Evolutionary conservation across 2,113 vertebrate species (phyloP), one percentile per base, ranked within the genome.

Genomic region (Pollimyrus isidori): DNA sequence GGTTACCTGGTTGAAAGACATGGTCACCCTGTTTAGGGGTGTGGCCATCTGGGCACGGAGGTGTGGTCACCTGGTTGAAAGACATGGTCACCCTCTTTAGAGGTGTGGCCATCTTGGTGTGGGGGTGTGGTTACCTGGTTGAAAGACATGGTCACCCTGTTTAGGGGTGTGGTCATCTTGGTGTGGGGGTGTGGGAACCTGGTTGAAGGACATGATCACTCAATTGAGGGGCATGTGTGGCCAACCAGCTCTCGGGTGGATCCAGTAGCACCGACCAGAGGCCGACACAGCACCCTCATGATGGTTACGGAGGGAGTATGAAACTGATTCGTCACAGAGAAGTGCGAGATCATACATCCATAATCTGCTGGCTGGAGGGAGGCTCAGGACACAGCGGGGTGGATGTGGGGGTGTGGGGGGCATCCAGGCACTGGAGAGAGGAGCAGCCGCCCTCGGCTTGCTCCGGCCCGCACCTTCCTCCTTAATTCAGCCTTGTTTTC

Each of bases 281-380:
- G 45, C 17, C 19, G 1, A 48, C 42, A 4, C 45, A 10, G 17
- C 30, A 13, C 17, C 87, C 83, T 88, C 85, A 88, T 91, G 93
- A 93, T 92, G 4, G 90, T 92, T 93, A 92, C 93, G 92, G 92
- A 91, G 91, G 94, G 91, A 93, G 92, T 93, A 92, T 65, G 0
- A 92, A 95, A 94, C 93, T 94, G 89, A 92, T 95, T 96, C 95
- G 93, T 95, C 94, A 96, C 95, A 94, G 95, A 92, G 94, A 93
- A 94, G 94, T 95, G 94, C 3, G 49, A 50, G 49, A 50, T 50
- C 49, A 96, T 96, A 96, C 96, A 96, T 96, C 95, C 96, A 94
- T 94, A 53, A 89, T 73, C 85, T 23, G 21, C 48, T 86, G 95
- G 93, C 96, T 96, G 49, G 52, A 30, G 85, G 50, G 48, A 1